Evolutionary conservation across 2,888 invertebrate species (phyloP), one percentile per base, ranked within the genome.

Genomic region (Drosophila neoperkinsi): DNA sequence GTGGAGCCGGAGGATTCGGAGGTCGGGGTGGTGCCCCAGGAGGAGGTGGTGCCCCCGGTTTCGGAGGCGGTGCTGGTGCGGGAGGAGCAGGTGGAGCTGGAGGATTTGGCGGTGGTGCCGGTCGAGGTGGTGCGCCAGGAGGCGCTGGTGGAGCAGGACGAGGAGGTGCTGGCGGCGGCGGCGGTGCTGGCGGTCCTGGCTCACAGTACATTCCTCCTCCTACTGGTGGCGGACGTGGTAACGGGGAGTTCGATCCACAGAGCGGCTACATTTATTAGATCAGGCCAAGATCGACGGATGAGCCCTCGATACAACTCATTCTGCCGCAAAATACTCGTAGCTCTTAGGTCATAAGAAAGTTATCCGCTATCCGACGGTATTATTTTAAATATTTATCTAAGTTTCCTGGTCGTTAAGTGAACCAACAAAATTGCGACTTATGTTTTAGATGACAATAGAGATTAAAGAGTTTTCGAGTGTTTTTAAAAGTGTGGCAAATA

Each of bases 191-290:
- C 69, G 91, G 71, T 75, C 85, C 82, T 53, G 91, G 91, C 13
- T 60, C 80, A 16, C 84, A 86, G 52, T 89, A 80, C 64, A 81
- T 77, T 70, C 91, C 81, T 34, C 90, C 82, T 28, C 63, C 61
- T 56, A 73, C 67, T 64, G 87, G 78, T 38, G 86, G 74, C 59
- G 91, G 92, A 16, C 92, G 92, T 50, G 94, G 92, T 25, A 94
- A 93, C 70, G 94, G 93, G 46, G 93, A 93, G 60, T 94, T 93
- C 61, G 93, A 92, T 82, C 92, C 93, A 65, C 92, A 94, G 86
- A 91, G 92, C 21, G 94, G 94, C 70, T 94, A 94, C 85, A 93
- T 92, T 82, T 94, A 94, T 81, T 94, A 93, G 61, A 73, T 71
- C 68, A 66, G 68, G 67, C 52, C 36, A 51, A 25, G 68, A 66